Evolutionary conservation across 2,888 invertebrate genomes (phyloP).

Genomic region (Holacanthella duospinosa): DNA sequence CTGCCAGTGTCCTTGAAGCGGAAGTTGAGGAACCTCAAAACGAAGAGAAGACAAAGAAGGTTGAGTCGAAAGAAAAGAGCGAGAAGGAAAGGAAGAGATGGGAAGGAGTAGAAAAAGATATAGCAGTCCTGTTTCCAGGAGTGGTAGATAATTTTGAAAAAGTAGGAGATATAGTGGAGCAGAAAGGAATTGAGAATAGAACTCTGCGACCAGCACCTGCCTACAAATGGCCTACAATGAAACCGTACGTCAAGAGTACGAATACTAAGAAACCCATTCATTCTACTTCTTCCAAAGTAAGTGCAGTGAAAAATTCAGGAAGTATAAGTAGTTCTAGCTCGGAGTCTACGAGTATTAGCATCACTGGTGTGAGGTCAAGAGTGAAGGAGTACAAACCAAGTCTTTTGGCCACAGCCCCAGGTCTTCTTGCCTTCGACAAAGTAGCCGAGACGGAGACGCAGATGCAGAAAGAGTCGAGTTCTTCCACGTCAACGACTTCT

Average conservation of each 20-base stretch:
- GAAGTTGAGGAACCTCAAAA: neutral
- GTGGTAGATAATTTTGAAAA: neutral
- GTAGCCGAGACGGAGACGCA: slow-evolving; percentile 15
- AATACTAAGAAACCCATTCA: neutral
- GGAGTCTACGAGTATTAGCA: slow-evolving; percentile 10
- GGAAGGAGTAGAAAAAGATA: neutral
- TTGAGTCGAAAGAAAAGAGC: neutral
- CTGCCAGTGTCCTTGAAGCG: neutral
- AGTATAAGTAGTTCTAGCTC: slow-evolving; percentile 11
- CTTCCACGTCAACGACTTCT: neutral
- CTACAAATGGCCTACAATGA: neutral
- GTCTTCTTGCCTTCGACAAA: slow-evolving; percentile 34
- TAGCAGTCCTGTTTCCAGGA: neutral
- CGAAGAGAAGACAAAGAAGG: neutral
- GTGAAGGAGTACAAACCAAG: slow-evolving; percentile 38
- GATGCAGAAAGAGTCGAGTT: neutral
- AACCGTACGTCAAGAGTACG: neutral
- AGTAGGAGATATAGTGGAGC: neutral
- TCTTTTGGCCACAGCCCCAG: slow-evolving; percentile 30
- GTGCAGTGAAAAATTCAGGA: slow-evolving; percentile 11
- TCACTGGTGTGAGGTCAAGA: slow-evolving; percentile 33
- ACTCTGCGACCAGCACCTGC: neutral
- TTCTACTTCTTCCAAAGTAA: slow-evolving; percentile 2
- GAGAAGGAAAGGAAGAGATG: neutral
- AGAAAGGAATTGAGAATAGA: neutral